These are phyloP conservation scores for Arenaria interpres DNA, from an alignment of 2,113 vertebrate genomes.

Conservation along the genomic window DNA sequence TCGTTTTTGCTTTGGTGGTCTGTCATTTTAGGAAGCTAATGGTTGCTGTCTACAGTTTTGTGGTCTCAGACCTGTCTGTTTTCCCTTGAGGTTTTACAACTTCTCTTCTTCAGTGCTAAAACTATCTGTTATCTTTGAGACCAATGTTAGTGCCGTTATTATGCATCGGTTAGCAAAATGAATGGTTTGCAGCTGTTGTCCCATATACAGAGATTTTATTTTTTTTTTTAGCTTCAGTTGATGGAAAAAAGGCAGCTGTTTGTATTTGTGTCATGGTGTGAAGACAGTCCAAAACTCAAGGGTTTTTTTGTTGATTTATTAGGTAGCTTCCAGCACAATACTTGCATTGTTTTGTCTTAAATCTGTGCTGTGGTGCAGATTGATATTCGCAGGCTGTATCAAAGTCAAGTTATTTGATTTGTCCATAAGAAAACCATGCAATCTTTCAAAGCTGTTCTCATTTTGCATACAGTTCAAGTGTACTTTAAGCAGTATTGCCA, in stretches of 20 bases:
- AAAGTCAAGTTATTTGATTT: neutral
- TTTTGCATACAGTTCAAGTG: neutral
- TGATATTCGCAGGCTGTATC: neutral
- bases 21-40: neutral
- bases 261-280: neutral
- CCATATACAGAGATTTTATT: neutral
- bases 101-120: neutral
- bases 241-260: slow-evolving; percentile 35
- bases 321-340: neutral
- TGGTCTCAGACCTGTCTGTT: neutral
- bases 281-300: neutral
- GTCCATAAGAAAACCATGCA: neutral
- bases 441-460: neutral
- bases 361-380: neutral
- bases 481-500: neutral
- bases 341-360: neutral
- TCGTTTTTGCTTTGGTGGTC: neutral
- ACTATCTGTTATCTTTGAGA: neutral
- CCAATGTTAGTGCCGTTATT: neutral
- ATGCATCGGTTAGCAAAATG: neutral
- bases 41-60: neutral
- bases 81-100: neutral
- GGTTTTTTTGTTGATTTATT: neutral
- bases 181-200: slow-evolving; percentile 36
- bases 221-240: neutral